Percentiles rank a stretch among this genome's conserved stretches.
Evolutionary conservation across 2,113 vertebrate species (phyloP).

Genomic region (Kryptolebias marmoratus): DNA sequence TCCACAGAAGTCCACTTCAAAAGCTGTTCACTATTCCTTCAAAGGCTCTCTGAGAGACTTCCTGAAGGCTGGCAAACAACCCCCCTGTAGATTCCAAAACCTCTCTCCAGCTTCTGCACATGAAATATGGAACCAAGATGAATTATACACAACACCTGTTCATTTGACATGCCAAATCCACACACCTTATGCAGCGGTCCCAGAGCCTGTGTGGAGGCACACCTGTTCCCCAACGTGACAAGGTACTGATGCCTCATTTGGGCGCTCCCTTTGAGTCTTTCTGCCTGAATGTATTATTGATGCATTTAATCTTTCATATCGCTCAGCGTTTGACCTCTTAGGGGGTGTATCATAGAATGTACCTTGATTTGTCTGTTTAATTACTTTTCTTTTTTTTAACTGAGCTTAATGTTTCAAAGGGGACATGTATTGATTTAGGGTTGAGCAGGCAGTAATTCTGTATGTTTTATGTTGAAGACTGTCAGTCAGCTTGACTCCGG

Average conservation of each 20-base stretch:
- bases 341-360: constrained; percentile 44
- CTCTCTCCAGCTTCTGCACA: constrained; percentile 51
- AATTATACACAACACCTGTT: constrained; percentile 83
- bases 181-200: constrained; percentile 47
- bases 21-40: too few relatives aligned
- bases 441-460: constrained; percentile 46
- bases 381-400: constrained; percentile 40
- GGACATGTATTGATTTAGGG: constrained; percentile 57
- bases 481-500: constrained; percentile 47
- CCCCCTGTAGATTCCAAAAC: constrained; percentile 44
- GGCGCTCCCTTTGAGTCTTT: constrained; percentile 56
- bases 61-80: constrained; percentile 38
- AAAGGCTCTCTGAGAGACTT: constrained; percentile 20
- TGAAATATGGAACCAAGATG: constrained; percentile 80
- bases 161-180: constrained; percentile 77
- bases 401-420: constrained; percentile 44
- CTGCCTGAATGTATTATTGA: constrained; percentile 72
- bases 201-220: constrained; percentile 55
- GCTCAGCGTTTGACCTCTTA: constrained; percentile 65
- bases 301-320: constrained; percentile 68
- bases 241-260: constrained; percentile 67
- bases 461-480: constrained; percentile 38
- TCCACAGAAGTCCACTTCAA: too few relatives aligned
- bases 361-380: constrained; percentile 62
- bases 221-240: constrained; percentile 76